Evolutionary conservation across 2,113 vertebrate genomes (phyloP).

Genomic region (Eonycteris spelaea): DNA sequence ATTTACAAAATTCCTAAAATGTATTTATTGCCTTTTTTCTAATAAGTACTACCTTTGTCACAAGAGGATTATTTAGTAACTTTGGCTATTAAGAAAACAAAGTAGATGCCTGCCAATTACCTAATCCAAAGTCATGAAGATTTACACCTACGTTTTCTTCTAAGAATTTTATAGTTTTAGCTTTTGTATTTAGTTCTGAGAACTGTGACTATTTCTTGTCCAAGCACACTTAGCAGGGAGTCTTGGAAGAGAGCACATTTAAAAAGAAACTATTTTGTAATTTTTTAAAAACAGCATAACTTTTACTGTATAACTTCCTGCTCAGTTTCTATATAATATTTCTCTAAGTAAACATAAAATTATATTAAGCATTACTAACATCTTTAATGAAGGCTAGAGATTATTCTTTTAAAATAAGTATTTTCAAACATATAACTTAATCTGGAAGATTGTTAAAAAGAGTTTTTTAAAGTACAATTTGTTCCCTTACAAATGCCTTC

Average conservation of each 20-base stretch:
- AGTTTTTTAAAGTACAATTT: background rate
- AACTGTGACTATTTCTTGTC: background rate
- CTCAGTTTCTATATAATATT: slow-evolving; percentile 13
- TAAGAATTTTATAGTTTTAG: background rate
- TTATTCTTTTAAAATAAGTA: slow-evolving; percentile 39
- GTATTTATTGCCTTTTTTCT: background rate
- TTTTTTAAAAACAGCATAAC: background rate
- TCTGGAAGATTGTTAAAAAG: background rate
- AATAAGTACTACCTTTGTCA: background rate
- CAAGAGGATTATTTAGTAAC: background rate
- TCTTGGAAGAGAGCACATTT: slow-evolving; percentile 11
- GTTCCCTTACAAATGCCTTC: slow-evolving; percentile 1
- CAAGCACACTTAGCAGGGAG: background rate
- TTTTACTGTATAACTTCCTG: slow-evolving; percentile 3
- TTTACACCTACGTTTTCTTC: background rate
- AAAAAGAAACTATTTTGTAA: slow-evolving; percentile 12
- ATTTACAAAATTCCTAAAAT: background rate
- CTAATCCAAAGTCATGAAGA: background rate
- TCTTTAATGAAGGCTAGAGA: background rate
- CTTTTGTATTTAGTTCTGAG: background rate
- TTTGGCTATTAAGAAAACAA: background rate
- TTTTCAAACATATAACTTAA: background rate
- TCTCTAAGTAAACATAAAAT: background rate
- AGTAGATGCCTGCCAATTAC: background rate
- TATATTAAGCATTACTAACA: background rate